phyloP scores from a whole-genome alignment of 2,113 vertebrate species.

The Dipodomys spectabilis region DNA sequence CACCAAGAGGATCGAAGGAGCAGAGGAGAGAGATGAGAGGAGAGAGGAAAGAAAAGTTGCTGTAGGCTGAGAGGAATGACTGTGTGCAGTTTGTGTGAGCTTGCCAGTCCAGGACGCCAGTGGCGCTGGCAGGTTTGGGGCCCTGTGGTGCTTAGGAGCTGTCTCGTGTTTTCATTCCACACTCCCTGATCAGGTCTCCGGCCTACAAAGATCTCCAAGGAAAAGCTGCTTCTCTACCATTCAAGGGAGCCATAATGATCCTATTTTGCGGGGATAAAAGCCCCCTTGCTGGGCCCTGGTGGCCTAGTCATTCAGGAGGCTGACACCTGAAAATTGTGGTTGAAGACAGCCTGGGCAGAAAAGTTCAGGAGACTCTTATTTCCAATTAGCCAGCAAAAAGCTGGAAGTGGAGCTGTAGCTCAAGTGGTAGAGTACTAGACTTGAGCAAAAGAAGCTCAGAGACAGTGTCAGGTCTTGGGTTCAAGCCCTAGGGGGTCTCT shows the following conservation, averaged over 20 bases:
- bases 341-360: neutral
- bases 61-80: neutral
- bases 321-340: too few relatives aligned
- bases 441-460: too few relatives aligned
- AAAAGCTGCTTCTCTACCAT: neutral
- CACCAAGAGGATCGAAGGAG: accelerated
- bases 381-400: too few relatives aligned
- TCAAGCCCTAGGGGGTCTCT: too few relatives aligned
- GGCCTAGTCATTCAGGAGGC: too few relatives aligned
- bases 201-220: neutral
- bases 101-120: neutral
- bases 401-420: too few relatives aligned
- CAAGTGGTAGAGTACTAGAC: too few relatives aligned
- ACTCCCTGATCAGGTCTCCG: neutral
- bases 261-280: too few relatives aligned
- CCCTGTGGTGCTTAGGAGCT: conserved; percentile 42
- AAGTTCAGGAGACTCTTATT: neutral
- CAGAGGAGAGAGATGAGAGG: neutral
- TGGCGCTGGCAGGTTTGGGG: conserved; percentile 34
- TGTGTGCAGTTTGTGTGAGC: neutral
- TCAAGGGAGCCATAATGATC: accelerated
- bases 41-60: too few relatives aligned
- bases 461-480: too few relatives aligned
- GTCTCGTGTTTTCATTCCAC: neutral
- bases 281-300: too few relatives aligned